Conservation (phyloP, 2,113 vertebrate species). For the Crotalus horridus region DNA sequence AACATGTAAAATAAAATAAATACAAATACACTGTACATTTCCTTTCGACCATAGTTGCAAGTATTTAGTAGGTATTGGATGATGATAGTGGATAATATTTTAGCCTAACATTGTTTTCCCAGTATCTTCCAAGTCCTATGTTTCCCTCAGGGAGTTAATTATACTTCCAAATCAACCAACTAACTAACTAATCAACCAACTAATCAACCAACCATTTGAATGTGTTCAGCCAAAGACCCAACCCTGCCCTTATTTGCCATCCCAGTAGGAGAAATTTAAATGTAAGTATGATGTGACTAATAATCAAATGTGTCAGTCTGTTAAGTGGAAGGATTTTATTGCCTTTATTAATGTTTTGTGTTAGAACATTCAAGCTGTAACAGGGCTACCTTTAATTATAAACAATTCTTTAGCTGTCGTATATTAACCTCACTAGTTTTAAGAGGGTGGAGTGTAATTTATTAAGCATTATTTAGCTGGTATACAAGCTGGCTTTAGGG, state of each 20-base stretch:
- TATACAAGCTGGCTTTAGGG: slow-evolving; percentile 54
- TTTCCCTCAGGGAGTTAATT: background rate
- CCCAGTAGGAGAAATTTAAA: slow-evolving; percentile 35
- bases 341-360: slow-evolving; percentile 58
- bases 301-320: slow-evolving; percentile 53
- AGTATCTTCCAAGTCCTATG: background rate
- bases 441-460: slow-evolving; percentile 67
- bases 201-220: background rate
- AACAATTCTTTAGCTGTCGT: slow-evolving; percentile 66
- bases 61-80: background rate
- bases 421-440: slow-evolving; percentile 66
- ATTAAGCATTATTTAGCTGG: slow-evolving; percentile 62
- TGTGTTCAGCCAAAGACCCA: background rate
- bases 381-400: slow-evolving; percentile 67
- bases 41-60: background rate
- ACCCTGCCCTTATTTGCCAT: slow-evolving; percentile 15
- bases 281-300: slow-evolving; percentile 55
- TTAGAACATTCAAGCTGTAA: slow-evolving; percentile 66
- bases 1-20: background rate
- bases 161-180: background rate
- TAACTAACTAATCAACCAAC: background rate
- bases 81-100: background rate
- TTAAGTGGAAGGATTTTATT: slow-evolving; percentile 55
- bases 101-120: background rate
- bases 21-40: background rate